phyloP scores from a whole-genome alignment of 1,140 invertebrate species.

The Halesus radiatus region DNA sequence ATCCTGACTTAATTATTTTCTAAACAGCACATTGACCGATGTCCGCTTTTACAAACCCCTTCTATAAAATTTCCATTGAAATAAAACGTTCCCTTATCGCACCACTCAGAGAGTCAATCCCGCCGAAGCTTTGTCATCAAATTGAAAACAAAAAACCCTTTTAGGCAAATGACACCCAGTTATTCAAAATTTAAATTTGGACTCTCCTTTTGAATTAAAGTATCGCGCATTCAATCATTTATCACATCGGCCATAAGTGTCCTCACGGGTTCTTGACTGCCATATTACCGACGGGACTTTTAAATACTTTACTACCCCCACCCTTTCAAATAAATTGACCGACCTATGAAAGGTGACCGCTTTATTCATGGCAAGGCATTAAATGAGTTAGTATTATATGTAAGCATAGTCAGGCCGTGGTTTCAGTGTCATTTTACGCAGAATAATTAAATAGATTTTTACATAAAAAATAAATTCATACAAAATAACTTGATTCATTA shows the following conservation, averaged over 20 bases:
- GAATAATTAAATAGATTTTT: too few relatives aligned
- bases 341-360: too few relatives aligned
- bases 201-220: slow-evolving; percentile 4
- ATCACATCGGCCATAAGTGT: slow-evolving; percentile 39
- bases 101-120: not conserved
- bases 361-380: too few relatives aligned
- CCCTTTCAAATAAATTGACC: slow-evolving; percentile 50
- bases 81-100: slow-evolving; percentile 20
- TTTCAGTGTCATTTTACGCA: too few relatives aligned
- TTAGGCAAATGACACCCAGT: slow-evolving; percentile 23
- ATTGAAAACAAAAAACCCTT: slow-evolving; percentile 35
- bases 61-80: not conserved
- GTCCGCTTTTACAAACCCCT: too few relatives aligned
- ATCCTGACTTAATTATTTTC: too few relatives aligned
- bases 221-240: slow-evolving; percentile 35
- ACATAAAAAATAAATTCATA: too few relatives aligned
- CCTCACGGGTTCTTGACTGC: not conserved
- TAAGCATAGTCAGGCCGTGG: too few relatives aligned
- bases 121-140: slow-evolving; percentile 11
- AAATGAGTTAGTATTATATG: too few relatives aligned
- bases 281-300: not conserved
- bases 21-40: too few relatives aligned
- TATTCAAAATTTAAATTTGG: slow-evolving; percentile 28
- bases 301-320: not conserved
- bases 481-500: too few relatives aligned